Evolutionary conservation across 2,888 invertebrate species (phyloP).

Genomic region (Helleia helle): DNA sequence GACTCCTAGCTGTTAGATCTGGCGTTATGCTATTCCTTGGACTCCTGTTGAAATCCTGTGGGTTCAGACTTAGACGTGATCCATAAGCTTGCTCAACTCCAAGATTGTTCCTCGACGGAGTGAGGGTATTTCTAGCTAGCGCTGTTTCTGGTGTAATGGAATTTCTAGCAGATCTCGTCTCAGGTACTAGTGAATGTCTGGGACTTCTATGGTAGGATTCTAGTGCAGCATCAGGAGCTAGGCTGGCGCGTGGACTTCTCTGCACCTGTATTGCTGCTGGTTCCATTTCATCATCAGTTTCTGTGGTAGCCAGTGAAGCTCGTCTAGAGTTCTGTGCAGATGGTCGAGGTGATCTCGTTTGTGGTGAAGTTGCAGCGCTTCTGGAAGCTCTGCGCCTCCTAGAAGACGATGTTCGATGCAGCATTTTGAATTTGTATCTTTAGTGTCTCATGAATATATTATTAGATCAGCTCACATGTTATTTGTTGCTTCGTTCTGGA

Average conservation of each 20-base stretch:
- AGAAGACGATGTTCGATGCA: conserved; percentile 78
- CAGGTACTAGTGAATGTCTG: conserved; percentile 71
- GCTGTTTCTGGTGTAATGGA: conserved; percentile 76
- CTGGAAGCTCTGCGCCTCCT: conserved; percentile 79
- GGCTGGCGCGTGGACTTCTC: conserved; percentile 72
- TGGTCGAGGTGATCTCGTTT: conserved; percentile 66
- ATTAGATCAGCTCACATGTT: conserved; percentile 7
- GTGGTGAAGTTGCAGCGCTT: conserved; percentile 78
- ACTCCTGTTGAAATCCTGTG: conserved; percentile 69
- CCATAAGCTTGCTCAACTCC: conserved; percentile 73
- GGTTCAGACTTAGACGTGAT: conserved; percentile 72
- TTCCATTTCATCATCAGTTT: conserved; percentile 74
- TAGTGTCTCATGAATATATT: no score
- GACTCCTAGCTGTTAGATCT: conserved; percentile 66
- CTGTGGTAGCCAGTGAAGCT: conserved; percentile 76
- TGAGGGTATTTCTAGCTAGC: conserved; percentile 69
- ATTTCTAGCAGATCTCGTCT: conserved; percentile 74
- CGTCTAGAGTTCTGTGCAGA: conserved; percentile 62
- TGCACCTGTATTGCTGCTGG: conserved; percentile 50
- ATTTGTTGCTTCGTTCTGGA: conserved; percentile 3
- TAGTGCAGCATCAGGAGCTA: conserved; percentile 70
- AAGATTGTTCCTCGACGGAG: conserved; percentile 76
- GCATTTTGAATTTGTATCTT: conserved; percentile 48
- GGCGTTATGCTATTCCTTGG: conserved; percentile 66
- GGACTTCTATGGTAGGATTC: conserved; percentile 72